Conservation (phyloP, 2,888 invertebrate species). For the Leucania comma region DNA sequence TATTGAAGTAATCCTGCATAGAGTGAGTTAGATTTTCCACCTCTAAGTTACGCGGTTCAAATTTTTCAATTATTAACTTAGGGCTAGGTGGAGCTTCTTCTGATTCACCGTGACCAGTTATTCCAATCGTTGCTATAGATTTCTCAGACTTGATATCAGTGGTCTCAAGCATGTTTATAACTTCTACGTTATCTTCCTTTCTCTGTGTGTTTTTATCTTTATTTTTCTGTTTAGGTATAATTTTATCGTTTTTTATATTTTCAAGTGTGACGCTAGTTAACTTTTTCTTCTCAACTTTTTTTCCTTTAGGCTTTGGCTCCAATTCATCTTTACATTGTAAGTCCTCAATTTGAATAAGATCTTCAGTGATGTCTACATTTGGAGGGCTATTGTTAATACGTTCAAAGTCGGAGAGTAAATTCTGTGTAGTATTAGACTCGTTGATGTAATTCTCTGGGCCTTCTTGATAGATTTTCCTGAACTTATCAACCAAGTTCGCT, state of each 20-base stretch:
- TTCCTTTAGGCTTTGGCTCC: slow-evolving; percentile 23
- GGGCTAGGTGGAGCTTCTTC: slow-evolving; percentile 77
- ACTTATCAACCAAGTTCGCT: slow-evolving; percentile 73
- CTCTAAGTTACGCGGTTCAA: slow-evolving; percentile 74
- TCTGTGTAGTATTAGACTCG: slow-evolving; percentile 76
- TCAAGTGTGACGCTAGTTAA: slow-evolving; percentile 10
- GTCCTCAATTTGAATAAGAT: slow-evolving; percentile 54
- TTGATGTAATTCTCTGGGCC: slow-evolving; percentile 64
- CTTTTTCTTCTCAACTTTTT: slow-evolving; percentile 32
- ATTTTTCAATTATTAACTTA: slow-evolving; percentile 64
- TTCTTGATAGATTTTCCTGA: slow-evolving; percentile 73
- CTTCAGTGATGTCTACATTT: slow-evolving; percentile 63
- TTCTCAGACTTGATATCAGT: slow-evolving; percentile 65
- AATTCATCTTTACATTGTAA: slow-evolving; percentile 21
- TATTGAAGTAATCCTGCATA: slow-evolving; percentile 72
- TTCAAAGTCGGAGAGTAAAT: slow-evolving; percentile 74
- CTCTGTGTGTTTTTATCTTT: slow-evolving; percentile 1
- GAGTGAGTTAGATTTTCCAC: slow-evolving; percentile 71
- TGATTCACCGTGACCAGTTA: slow-evolving; percentile 79
- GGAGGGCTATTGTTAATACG: slow-evolving; percentile 64
- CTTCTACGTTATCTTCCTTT: slow-evolving; percentile 15
- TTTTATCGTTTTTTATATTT: slow-evolving; percentile 25
- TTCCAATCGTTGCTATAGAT: slow-evolving; percentile 78
- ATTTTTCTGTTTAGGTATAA: slow-evolving; percentile 6
- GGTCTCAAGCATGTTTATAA: slow-evolving; percentile 32